Percentiles rank a stretch among this genome's conserved stretches.
phyloP scores from a whole-genome alignment of 2,888 invertebrate species.

The Lycaena phlaeas region DNA sequence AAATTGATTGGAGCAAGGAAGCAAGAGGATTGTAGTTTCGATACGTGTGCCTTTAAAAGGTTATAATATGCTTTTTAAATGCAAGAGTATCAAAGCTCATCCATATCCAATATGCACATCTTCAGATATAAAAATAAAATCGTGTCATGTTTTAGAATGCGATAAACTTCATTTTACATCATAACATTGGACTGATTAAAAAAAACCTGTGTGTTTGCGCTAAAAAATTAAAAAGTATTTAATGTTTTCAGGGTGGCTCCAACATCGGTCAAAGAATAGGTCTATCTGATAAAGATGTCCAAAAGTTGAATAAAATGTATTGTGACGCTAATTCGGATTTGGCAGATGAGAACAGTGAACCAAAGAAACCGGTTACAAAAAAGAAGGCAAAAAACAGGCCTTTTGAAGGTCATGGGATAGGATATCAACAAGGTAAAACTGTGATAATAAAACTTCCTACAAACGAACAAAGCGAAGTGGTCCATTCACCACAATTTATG shows the following conservation, averaged over 20 bases:
- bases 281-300: slow-evolving; percentile 70
- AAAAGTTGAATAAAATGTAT: slow-evolving; percentile 75
- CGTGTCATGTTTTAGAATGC: too few species aligned
- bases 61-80: too few species aligned
- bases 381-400: slow-evolving; percentile 52
- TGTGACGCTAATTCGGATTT: slow-evolving; percentile 47
- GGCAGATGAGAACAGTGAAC: slow-evolving; percentile 29
- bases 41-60: too few species aligned
- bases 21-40: too few species aligned
- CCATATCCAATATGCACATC: too few species aligned
- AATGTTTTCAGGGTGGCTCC: slow-evolving; percentile 43
- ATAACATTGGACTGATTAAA: too few species aligned
- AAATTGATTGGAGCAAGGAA: too few species aligned
- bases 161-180: too few species aligned
- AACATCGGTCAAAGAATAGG: slow-evolving; percentile 72
- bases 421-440: slow-evolving; percentile 67
- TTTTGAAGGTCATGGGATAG: slow-evolving; percentile 58
- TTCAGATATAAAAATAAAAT: too few species aligned
- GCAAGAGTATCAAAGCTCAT: too few species aligned
- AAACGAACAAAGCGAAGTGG: slow-evolving; percentile 42
- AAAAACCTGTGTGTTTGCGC: too few species aligned
- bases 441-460: slow-evolving; percentile 57
- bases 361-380: slow-evolving; percentile 27
- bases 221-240: too few species aligned
- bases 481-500: slow-evolving; percentile 41